Conservation (phyloP, 2,797 vertebrate species). For the Periparus ater region DNA sequence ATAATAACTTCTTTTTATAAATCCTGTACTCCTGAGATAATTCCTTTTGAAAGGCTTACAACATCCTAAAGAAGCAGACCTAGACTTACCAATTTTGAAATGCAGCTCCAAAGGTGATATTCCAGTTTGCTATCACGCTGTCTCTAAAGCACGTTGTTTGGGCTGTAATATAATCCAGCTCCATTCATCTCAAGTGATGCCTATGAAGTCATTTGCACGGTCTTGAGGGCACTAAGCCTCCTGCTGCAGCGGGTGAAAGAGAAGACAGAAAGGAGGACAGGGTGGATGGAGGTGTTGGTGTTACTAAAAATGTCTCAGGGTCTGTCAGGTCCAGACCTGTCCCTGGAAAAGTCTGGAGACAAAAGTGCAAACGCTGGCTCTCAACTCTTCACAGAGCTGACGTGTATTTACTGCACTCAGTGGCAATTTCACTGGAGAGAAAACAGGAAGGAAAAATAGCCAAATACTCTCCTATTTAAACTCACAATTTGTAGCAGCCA, state of each 20-base stretch:
- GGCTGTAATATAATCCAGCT: constrained; percentile 17
- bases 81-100: not conserved
- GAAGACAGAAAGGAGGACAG: not conserved
- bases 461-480: not conserved
- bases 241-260: not conserved
- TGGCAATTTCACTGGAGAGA: not conserved
- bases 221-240: not conserved
- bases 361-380: not conserved
- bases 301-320: not conserved
- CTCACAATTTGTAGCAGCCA: not conserved
- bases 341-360: not conserved
- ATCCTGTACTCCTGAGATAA: not conserved
- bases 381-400: not conserved
- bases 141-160: not conserved
- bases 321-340: constrained; percentile 20
- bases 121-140: not conserved
- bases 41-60: not conserved
- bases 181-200: constrained; percentile 54
- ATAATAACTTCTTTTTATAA: not conserved
- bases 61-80: not conserved
- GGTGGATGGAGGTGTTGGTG: not conserved
- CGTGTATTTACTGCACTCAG: not conserved
- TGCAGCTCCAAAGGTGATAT: not conserved
- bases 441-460: not conserved
- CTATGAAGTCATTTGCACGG: not conserved